These are phyloP conservation scores for Drosophila setifemur DNA, from an alignment of 1,140 invertebrate species.

Conservation along the genomic window DNA sequence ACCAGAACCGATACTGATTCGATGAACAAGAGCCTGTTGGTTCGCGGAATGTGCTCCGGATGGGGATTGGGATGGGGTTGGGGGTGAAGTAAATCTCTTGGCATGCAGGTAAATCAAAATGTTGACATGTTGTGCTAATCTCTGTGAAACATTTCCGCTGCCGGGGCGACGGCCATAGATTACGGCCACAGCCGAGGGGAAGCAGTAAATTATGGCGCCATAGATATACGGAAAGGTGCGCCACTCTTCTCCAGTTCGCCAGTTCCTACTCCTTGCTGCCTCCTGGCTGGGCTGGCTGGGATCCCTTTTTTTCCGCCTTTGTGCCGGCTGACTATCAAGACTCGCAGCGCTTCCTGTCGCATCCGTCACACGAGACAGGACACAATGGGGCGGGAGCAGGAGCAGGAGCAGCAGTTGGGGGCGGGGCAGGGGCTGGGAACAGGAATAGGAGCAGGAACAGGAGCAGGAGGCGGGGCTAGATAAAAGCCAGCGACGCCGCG, in stretches of 20 bases:
- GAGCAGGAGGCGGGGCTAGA: slow-evolving; percentile 34
- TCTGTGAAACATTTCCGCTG: slow-evolving; percentile 74
- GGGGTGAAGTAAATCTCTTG: not conserved
- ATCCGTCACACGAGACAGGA: slow-evolving; percentile 67
- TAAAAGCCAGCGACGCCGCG: slow-evolving; percentile 60
- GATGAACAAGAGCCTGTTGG: slow-evolving; percentile 15
- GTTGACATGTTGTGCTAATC: slow-evolving; percentile 69
- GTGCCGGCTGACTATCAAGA: slow-evolving; percentile 53
- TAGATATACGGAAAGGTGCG: slow-evolving; percentile 49
- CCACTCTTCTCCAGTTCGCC: slow-evolving; percentile 10
- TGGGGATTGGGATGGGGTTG: not conserved
- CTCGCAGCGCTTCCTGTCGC: slow-evolving; percentile 70
- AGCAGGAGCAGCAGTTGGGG: not conserved
- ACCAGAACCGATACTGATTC: not conserved
- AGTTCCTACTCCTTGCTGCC: slow-evolving; percentile 8
- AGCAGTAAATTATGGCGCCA: slow-evolving; percentile 63
- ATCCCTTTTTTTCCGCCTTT: slow-evolving; percentile 17
- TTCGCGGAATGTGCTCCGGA: not conserved
- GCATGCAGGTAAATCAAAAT: slow-evolving; percentile 64
- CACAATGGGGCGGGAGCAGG: slow-evolving; percentile 45
- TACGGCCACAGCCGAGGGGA: slow-evolving; percentile 33
- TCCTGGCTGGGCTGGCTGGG: not conserved
- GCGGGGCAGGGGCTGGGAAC: not conserved
- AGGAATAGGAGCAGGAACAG: not conserved
- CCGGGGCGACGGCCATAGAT: slow-evolving; percentile 37